Base-by-base conservation (phyloP, 2,113 vertebrate genomes). In the Mirza zaza region DNA sequence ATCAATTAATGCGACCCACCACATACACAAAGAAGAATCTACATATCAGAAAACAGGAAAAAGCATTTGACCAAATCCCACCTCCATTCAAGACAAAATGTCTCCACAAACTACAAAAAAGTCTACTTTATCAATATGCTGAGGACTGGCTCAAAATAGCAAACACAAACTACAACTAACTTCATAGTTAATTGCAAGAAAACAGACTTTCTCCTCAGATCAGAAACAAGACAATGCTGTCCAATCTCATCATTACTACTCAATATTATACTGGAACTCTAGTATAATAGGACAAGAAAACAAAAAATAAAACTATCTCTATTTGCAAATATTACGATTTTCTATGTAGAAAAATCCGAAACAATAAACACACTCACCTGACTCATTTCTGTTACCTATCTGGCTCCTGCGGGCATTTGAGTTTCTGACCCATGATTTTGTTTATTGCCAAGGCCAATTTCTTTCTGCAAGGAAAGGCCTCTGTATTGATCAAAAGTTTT, bases 401-500 rank as follows among this genome's bases (percentile, higher is more conserved):
- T n/a, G n/a, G n/a, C n/a, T n/a, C n/a, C n/a, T n/a, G n/a, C n/a
- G n/a, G n/a, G n/a, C n/a, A n/a, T n/a, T n/a, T n/a, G n/a, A n/a
- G n/a, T n/a, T n/a, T n/a, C n/a, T n/a, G n/a, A n/a, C n/a, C n/a
- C n/a, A n/a, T n/a, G n/a, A n/a, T n/a, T n/a, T n/a, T n/a, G n/a
- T n/a, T n/a, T n/a, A n/a, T n/a, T n/a, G n/a, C n/a, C n/a, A n/a
- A n/a, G n/a, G n/a, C n/a, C n/a, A n/a, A n/a, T n/a, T n/a, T n/a
- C n/a, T n/a, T n/a, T n/a, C n/a, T n/a, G n/a, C n/a, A n/a, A 93
- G 39, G 68, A 91, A 95, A 93, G 50, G 6, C 27, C 75, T 80
- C 59, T 34, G 6, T 87, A 95, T 91, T 92, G 94, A 95, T 91
- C 91, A 90, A 82, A 97, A 98, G n/a, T n/a, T n/a, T n/a, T n/a